These are phyloP conservation scores for Anableps anableps DNA, from an alignment of 2,797 vertebrate species.

Conservation along the genomic window DNA sequence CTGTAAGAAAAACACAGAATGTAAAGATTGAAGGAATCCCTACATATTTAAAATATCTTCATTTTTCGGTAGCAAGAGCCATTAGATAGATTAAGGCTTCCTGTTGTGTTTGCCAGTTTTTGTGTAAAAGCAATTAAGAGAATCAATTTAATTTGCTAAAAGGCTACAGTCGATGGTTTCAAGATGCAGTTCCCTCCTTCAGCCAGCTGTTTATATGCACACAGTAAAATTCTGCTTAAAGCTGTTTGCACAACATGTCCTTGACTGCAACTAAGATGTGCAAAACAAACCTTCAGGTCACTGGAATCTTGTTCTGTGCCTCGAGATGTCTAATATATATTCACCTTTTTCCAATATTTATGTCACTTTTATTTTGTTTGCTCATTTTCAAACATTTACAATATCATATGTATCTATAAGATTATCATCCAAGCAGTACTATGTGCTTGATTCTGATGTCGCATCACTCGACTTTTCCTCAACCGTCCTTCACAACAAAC, in stretches of 20 bases:
- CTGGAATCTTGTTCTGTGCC: not conserved
- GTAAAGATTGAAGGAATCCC: no score
- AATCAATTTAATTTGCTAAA: not conserved
- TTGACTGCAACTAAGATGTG: not conserved
- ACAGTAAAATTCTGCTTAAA: no score
- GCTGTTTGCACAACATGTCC: not conserved
- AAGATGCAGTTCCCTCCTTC: not conserved
- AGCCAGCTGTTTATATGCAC: not conserved
- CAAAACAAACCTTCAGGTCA: not conserved
- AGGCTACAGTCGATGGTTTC: not conserved
- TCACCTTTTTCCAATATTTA: not conserved
- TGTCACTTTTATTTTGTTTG: not conserved
- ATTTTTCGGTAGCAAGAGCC: not conserved
- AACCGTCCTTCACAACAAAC: slow-evolving; percentile 46
- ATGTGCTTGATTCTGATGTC: not conserved
- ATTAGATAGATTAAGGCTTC: not conserved
- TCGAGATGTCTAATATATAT: slow-evolving; percentile 1
- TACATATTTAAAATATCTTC: not conserved
- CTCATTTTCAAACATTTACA: not conserved
- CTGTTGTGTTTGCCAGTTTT: not conserved
- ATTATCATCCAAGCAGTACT: not conserved
- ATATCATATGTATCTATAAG: no score
- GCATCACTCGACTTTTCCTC: slow-evolving; percentile 11
- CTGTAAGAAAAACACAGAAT: no score
- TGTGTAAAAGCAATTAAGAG: not conserved